Percentiles rank a stretch among this genome's conserved stretches.
Evolutionary conservation across 2,113 vertebrate species (phyloP).

Genomic region (Harpagus bidentatus): DNA sequence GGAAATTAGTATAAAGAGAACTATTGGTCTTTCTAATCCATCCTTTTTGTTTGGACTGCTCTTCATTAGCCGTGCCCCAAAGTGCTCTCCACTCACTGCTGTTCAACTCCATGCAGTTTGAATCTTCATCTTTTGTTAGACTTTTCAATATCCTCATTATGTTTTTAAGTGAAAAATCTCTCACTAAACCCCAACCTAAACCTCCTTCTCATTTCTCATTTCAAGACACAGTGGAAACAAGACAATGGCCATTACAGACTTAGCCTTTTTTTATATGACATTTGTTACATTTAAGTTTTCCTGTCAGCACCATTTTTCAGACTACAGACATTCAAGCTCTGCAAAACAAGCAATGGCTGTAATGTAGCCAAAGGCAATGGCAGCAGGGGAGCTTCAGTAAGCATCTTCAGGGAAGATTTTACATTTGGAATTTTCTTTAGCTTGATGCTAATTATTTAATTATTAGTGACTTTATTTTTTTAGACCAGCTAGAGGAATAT

Average conservation of each 20-base stretch:
- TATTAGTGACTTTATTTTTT: not conserved
- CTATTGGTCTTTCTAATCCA: slow-evolving; percentile 5
- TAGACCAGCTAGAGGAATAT: not conserved
- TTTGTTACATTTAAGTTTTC: slow-evolving; percentile 11
- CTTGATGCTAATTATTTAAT: not conserved
- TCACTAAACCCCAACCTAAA: slow-evolving; percentile 9
- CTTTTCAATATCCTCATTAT: slow-evolving; percentile 36
- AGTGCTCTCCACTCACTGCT: not conserved
- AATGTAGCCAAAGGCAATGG: not conserved
- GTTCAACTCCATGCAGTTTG: not conserved
- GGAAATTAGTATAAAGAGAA: slow-evolving; percentile 19
- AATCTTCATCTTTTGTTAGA: slow-evolving; percentile 42
- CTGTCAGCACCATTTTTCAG: slow-evolving; percentile 7
- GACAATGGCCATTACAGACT: not conserved
- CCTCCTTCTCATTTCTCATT: slow-evolving; percentile 11
- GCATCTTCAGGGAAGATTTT: not conserved
- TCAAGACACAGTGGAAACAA: slow-evolving; percentile 14
- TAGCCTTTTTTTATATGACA: not conserved
- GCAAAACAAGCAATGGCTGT: not conserved
- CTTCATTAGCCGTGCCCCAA: not conserved
- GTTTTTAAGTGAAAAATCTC: slow-evolving; percentile 29
- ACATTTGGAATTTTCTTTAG: not conserved
- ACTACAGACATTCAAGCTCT: not conserved
- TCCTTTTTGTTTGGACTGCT: not conserved
- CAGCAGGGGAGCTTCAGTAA: not conserved